Evolutionary conservation across 2,113 vertebrate genomes (phyloP).

Genomic region (Steatornis caripensis): DNA sequence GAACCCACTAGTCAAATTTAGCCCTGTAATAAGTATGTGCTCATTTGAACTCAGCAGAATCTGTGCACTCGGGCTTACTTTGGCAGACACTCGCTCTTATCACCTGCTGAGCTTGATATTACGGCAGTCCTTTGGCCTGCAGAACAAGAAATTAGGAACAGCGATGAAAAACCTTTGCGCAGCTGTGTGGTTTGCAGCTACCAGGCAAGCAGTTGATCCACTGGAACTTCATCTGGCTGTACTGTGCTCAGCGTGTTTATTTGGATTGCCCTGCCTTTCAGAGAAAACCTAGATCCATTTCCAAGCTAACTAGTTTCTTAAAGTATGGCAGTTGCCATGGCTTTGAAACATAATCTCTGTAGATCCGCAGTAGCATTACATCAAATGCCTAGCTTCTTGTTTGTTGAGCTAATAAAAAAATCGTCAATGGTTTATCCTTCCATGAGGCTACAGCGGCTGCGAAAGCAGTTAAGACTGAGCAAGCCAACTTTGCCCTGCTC

Average conservation of each 20-base stretch:
- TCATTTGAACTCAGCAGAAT: neutral
- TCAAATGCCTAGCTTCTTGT: neutral
- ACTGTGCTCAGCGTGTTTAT: neutral
- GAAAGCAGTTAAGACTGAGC: conserved; percentile 4
- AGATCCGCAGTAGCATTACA: neutral
- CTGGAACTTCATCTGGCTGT: neutral
- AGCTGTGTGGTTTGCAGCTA: neutral
- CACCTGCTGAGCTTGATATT: neutral
- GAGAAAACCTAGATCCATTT: neutral
- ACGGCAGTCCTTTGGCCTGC: neutral
- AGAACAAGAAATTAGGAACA: neutral
- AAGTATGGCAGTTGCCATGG: neutral
- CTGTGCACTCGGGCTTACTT: neutral
- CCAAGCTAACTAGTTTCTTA: neutral
- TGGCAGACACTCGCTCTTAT: neutral
- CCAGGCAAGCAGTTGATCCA: neutral
- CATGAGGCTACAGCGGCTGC: conserved; percentile 4
- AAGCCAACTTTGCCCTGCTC: conserved; percentile 9
- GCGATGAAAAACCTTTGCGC: neutral
- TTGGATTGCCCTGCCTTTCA: conserved; percentile 8
- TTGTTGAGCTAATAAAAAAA: conserved; percentile 43
- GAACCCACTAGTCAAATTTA: neutral
- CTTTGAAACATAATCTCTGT: conserved; percentile 37
- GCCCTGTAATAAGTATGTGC: neutral
- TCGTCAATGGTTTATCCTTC: conserved; percentile 39